Conservation (phyloP, 1,140 invertebrate species). For the Macrobrachium nipponense region DNA sequence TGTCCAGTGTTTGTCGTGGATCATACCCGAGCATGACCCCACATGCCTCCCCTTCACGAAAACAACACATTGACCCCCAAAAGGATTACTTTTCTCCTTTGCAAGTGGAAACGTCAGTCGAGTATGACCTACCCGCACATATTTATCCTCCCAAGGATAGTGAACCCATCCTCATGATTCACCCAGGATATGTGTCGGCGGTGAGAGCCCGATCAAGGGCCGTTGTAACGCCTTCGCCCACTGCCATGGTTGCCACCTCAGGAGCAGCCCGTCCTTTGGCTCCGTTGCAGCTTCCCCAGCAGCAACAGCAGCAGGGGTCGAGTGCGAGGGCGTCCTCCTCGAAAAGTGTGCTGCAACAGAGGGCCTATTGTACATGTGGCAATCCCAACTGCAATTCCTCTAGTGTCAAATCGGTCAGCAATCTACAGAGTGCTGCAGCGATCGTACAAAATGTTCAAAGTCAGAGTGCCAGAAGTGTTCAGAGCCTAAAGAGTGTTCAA, state of each 20-base stretch:
- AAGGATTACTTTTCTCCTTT: slow-evolving; percentile 62
- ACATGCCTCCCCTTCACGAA: slow-evolving; percentile 40
- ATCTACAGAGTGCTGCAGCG: slow-evolving; percentile 47
- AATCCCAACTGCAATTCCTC: slow-evolving; percentile 54
- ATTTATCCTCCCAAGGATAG: slow-evolving; percentile 63
- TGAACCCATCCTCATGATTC: slow-evolving; percentile 63
- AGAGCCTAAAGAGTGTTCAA: slow-evolving; percentile 50
- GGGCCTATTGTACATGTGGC: slow-evolving; percentile 49
- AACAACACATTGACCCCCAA: slow-evolving; percentile 56
- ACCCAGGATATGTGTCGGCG: slow-evolving; percentile 59
- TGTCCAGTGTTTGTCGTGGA: slow-evolving; percentile 58
- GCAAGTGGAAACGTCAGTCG: slow-evolving; percentile 64
- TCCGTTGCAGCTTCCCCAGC: slow-evolving; percentile 43
- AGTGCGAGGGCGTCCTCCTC: slow-evolving; percentile 19
- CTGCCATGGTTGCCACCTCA: slow-evolving; percentile 55
- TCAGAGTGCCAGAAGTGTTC: slow-evolving; percentile 51
- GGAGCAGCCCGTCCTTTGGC: slow-evolving; percentile 50
- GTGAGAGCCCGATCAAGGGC: slow-evolving; percentile 50
- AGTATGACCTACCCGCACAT: slow-evolving; percentile 63
- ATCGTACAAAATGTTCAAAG: slow-evolving; percentile 50
- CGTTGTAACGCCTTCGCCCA: slow-evolving; percentile 53
- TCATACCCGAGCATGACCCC: slow-evolving; percentile 56
- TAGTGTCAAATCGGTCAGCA: slow-evolving; percentile 53
- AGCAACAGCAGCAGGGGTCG: slow-evolving; percentile 45
- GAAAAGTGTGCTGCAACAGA: slow-evolving; percentile 7